A percentile compares a stretch with the other conserved stretches of the same genome.
These are phyloP conservation scores for Babylonia areolata DNA, from an alignment of 1,140 invertebrate species.

Conservation along the genomic window DNA sequence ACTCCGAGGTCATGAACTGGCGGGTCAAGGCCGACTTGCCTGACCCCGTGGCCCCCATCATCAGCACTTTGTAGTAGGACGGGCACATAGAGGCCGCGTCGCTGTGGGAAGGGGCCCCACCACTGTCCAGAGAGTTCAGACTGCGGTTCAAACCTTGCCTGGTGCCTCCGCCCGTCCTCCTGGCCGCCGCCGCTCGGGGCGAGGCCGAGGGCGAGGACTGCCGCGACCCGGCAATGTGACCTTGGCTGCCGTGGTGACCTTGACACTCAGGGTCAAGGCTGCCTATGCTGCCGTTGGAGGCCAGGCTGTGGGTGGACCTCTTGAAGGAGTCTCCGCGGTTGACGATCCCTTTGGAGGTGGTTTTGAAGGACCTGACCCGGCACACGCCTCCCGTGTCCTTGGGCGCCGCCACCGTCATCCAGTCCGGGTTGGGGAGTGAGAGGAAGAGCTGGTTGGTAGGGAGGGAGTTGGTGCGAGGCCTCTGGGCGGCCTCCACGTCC, in stretches of 20 bases:
- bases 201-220: constrained; percentile 34
- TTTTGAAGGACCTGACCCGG: constrained; percentile 85
- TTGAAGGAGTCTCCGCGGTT: constrained; percentile 93
- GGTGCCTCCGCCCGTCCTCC: too few species aligned
- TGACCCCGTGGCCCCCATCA: constrained; percentile 90
- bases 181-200: not conserved
- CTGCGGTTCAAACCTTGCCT: not conserved
- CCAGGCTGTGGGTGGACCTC: constrained; percentile 80
- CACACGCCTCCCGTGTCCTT: not conserved
- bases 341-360: constrained; percentile 91
- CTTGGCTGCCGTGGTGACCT: constrained; percentile 13
- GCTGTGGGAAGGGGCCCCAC: not conserved
- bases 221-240: constrained; percentile 37
- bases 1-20: constrained; percentile 95
- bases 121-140: constrained; percentile 12
- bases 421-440: constrained; percentile 35
- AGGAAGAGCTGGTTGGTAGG: constrained; percentile 33
- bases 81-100: not conserved
- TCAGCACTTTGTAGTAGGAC: constrained; percentile 81
- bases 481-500: constrained; percentile 60
- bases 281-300: constrained; percentile 81
- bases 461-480: constrained; percentile 40
- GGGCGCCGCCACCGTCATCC: not conserved
- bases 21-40: constrained; percentile 91
- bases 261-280: constrained; percentile 42